Evolutionary conservation across 2,888 invertebrate species (phyloP).

Genomic region (Phragmatobia fuliginosa): DNA sequence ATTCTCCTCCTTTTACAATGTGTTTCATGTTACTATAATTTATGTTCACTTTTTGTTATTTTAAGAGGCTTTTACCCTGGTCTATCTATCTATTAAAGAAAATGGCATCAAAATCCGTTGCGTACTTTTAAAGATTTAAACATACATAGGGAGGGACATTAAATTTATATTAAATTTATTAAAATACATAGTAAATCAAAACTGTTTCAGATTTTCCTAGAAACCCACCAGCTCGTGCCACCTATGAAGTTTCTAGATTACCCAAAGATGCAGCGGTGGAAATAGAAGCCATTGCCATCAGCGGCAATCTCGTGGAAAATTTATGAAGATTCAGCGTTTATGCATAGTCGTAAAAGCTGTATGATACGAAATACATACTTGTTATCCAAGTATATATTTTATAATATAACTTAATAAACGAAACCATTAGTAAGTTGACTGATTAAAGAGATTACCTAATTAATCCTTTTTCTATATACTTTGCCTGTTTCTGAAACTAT

Average conservation of each 20-base stretch:
- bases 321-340: neutral
- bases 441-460: neutral
- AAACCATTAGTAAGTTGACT: neutral
- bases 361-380: neutral
- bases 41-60: too few relatives aligned
- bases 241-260: constrained; percentile 93
- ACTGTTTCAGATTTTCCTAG: constrained; percentile 90
- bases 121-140: too few relatives aligned
- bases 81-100: too few relatives aligned
- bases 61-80: too few relatives aligned
- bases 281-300: constrained; percentile 94
- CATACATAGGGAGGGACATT: too few relatives aligned
- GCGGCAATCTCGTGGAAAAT: constrained; percentile 86
- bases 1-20: too few relatives aligned
- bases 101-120: too few relatives aligned
- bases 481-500: neutral
- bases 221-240: constrained; percentile 93
- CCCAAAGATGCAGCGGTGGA: constrained; percentile 93
- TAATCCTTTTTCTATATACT: neutral
- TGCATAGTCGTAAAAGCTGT: neutral
- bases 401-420: neutral
- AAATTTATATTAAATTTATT: too few relatives aligned
- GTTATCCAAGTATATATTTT: neutral
- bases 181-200: too few relatives aligned
- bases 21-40: too few relatives aligned